Evolutionary conservation across 2,113 vertebrate genomes (phyloP).

Genomic region (Syrrhaptes paradoxus): DNA sequence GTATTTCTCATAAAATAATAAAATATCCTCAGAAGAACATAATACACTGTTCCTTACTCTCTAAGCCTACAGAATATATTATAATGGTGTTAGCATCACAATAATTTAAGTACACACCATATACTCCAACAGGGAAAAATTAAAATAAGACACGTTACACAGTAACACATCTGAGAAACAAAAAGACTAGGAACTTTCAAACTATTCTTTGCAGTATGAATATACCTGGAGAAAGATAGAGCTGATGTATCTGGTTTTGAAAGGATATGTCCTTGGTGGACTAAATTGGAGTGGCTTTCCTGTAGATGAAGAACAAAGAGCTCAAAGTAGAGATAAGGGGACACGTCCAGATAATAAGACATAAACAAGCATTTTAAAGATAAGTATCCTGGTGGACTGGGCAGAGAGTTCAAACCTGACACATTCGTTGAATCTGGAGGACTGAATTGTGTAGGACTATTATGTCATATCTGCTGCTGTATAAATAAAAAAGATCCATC

Average conservation of each 20-base stretch:
- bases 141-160: not conserved
- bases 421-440: not conserved
- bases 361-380: not conserved
- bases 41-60: not conserved
- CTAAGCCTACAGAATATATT: not conserved
- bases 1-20: conserved; percentile 27
- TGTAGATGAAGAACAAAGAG: not conserved
- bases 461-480: not conserved
- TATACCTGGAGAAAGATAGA: rapidly evolving
- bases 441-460: not conserved
- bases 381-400: not conserved
- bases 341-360: not conserved
- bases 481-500: not conserved
- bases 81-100: not conserved
- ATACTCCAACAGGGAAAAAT: not conserved
- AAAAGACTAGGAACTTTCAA: not conserved
- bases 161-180: not conserved
- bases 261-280: not conserved
- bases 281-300: not conserved
- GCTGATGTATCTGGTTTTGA: not conserved
- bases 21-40: not conserved
- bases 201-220: not conserved
- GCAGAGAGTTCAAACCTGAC: not conserved
- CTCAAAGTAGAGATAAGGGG: not conserved
- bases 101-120: not conserved